Base-by-base conservation (phyloP, 1,140 invertebrate genomes). In the Brachionus rotundiformis region DNA sequence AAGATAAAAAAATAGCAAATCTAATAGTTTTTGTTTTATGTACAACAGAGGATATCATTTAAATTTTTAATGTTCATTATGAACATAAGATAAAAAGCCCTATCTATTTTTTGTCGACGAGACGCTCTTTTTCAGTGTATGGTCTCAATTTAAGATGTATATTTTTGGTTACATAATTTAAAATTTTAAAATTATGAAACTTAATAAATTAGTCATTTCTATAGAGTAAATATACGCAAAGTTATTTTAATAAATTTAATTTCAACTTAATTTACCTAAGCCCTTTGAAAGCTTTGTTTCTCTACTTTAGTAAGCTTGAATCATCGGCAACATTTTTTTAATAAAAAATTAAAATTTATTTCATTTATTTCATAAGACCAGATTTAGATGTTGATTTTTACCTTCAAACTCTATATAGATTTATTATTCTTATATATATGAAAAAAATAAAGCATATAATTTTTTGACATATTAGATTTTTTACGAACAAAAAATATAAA, bases 401-500 rank as follows among this genome's bases (percentile, higher is more conserved):
- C 29, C 29, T 63, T 63, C 6, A 6, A 23, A 16, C 23, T 49
- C 47, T 54, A n/a, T 61, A 33, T 33, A 1, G n/a, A n/a, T 33
- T 33, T 36, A 33, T 68, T 41, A 23, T 29, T 41, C 44, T 31
- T 16, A 36, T 19, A 41, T 44, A 39, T 0, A 29, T 61, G 10
- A 29, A 27, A 0, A 29, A 63, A 63, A 23, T 31, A 54, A 54
- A 54, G n/a, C n/a, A n/a, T n/a, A n/a, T n/a, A n/a, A n/a, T 41
- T 5, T 10, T 13, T 13, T 41, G 39, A n/a, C 13, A 65, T 10
- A 65, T 65, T 31, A 1, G 16, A 65, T 44, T 36, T 68, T 68
- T 39, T 68, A 16, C 8, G 19, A 11, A 49, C 13, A 49, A n/a
- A 47, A n/a, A 77, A 54, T n/a, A 85, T 82, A 49, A 31, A 29